Base-by-base conservation (phyloP, 2,888 invertebrate genomes). In the Flabesymbios commensalis region DNA sequence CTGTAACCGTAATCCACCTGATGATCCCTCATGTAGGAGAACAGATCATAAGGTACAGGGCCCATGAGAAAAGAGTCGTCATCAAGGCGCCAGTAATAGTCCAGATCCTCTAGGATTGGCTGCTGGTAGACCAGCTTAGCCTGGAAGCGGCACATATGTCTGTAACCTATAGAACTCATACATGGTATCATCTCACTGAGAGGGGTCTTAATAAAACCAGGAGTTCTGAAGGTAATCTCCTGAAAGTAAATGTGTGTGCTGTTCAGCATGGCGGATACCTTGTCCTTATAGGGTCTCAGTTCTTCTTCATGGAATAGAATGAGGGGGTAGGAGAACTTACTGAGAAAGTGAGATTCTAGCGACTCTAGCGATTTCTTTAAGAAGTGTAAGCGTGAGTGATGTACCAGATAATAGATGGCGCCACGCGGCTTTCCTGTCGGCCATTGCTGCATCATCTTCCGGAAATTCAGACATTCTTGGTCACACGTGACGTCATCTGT, bases 61-160 rank as follows among this genome's bases (percentile, higher is more conserved):
- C 47, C 14, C 2, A 60, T 45, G 1, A 71, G 36, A 1, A 42
- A 17, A 1, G 70, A 71, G 49, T 71, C 71, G 48, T 71, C 70
- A 36, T 71, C 71, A 19, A 71, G 60, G 24, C 71, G 57, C 68
- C 67, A 69, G n/a, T 55, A 56, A 45, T 67, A 71, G 1, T 71
- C 67, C 1, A 71, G 53, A 22, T 51, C 59, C 14, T 41, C 29
- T 2, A 71, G 47, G 17, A 69, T 67, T 14, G 61, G 59, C 49
- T 63, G 52, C 28, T 67, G 57, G 57, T 63, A 71, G 10, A 71
- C 59, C 2, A 22, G 36, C 41, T 61, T 66, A 3, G 67, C 63
- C 19, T 71, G 68, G 47, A 71, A 71, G 10, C 70, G 59, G 42
- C 71, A 71, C 71, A 71, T 71, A 36, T 68, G 64, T 24, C 70